Evolutionary conservation across 2,888 invertebrate genomes (phyloP), one percentile per base, ranked within the genome.

Genomic region (Agrotis puta): DNA sequence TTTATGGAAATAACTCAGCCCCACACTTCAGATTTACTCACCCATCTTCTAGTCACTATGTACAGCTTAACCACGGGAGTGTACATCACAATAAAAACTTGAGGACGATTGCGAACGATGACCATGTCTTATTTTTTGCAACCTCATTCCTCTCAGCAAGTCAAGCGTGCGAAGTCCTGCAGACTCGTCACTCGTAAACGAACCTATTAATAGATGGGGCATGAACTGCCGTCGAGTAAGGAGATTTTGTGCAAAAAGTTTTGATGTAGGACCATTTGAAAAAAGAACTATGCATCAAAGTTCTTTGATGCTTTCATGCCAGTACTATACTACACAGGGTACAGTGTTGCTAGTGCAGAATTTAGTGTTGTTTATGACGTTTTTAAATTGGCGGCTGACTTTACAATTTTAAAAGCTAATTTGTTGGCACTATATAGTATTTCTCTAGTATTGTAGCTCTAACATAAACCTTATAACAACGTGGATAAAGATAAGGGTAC

Each of bases 111-210:
- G 54, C 68, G 72, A 69, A 58, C 70, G 82, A 83, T 79, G 81
- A 70, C 70, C 72, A 79, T n/a, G 76, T 20, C 53, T 56, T 79
- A 76, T 83, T 83, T 81, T 79, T 84, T 83, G 82, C 74, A 43
- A 20, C 20, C 67, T 83, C 84, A 83, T 81, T 62, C 67, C 82
- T 69, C 66, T 64, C 53, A 66, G 43, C 71, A 67, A 83, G 76
- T 72, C 82, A 79, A 64, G 73, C 77, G 77, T 83, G 79, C 53
- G 54, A 70, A 47, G 59, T 82, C 81, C 82, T 71, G 70, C 59
- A 54, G 56, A 48, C 69, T 9, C 75, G 59, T 53, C 64, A 79
- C 51, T 59, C n/a, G 54, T 64, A 69, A 56, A 11, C 24, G 27
- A 53, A 5, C 33, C 69, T 83, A 78, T 73, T 75, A 79, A 83